Evolutionary conservation across 64 coral and sea anemone species (phyloP).

Genomic region (Stylophora pistillata): DNA sequence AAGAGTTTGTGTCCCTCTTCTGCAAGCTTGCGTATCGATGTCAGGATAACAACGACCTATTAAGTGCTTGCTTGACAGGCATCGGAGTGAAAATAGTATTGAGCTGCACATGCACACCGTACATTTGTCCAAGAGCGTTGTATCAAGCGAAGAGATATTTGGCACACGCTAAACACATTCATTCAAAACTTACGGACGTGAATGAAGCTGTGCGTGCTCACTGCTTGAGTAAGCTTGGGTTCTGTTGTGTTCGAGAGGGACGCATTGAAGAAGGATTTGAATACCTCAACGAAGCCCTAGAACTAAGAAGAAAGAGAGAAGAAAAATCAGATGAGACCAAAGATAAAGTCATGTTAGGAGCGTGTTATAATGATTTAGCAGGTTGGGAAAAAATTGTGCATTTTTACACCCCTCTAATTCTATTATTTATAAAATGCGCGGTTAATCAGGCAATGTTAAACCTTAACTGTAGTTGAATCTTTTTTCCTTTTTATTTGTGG

Average conservation of each 20-base stretch:
- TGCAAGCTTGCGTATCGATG: conserved; percentile 18
- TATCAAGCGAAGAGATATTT: conserved; percentile 3
- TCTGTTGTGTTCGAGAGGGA: conserved; percentile 7
- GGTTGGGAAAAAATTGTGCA: not conserved
- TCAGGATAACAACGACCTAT: not conserved
- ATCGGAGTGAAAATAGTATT: conserved; percentile 49
- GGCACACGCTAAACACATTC: conserved; percentile 3
- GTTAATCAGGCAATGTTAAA: too few species aligned
- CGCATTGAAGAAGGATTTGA: not conserved
- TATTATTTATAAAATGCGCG: too few species aligned
- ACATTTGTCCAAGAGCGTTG: conserved; percentile 9
- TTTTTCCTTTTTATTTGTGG: too few species aligned
- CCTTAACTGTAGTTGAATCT: too few species aligned
- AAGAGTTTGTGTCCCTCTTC: conserved; percentile 40
- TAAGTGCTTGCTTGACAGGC: conserved; percentile 9
- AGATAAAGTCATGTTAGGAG: conserved; percentile 30
- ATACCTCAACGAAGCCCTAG: not conserved
- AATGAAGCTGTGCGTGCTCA: conserved; percentile 44
- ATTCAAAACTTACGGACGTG: not conserved
- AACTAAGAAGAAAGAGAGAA: not conserved
- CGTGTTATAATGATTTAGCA: conserved; percentile 45
- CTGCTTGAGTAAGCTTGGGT: conserved; percentile 54
- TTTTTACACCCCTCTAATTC: too few species aligned
- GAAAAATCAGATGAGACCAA: not conserved
- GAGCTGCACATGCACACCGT: conserved; percentile 36